A percentile compares a stretch with the other conserved stretches of the same genome.
Evolutionary conservation across 2,888 invertebrate species (phyloP).

Genomic region (Proisotoma minuta): DNA sequence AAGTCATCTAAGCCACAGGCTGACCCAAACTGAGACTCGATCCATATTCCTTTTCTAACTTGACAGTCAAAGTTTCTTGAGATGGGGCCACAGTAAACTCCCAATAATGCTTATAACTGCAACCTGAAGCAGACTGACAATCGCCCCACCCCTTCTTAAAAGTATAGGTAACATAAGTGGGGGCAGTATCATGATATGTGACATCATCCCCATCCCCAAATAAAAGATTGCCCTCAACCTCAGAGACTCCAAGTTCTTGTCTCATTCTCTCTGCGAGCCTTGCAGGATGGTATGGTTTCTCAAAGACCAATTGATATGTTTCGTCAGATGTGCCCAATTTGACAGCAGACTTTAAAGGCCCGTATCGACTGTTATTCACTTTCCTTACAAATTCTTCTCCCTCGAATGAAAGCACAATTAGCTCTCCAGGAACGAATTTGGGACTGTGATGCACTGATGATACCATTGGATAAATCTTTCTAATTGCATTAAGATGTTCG

Average conservation of each 20-base stretch:
- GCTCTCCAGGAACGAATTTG: conserved; percentile 38
- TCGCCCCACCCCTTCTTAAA: conserved; percentile 37
- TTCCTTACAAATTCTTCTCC: conserved; percentile 25
- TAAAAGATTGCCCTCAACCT: conserved; percentile 33
- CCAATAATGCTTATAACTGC: conserved; percentile 35
- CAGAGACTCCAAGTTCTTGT: conserved; percentile 25
- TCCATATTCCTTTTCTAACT: conserved; percentile 38
- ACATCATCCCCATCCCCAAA: conserved; percentile 36
- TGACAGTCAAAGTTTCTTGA: conserved; percentile 33
- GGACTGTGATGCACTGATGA: conserved; percentile 30
- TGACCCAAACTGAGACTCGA: conserved; percentile 15
- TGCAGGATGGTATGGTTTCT: conserved; percentile 36
- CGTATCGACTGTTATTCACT: conserved; percentile 37
- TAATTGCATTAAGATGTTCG: conserved; percentile 31
- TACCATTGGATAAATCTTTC: conserved; percentile 34
- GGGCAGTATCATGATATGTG: conserved; percentile 25
- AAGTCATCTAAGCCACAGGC: not conserved
- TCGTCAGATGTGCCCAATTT: conserved; percentile 14
- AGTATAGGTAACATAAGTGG: conserved; percentile 30
- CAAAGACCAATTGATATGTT: conserved; percentile 30
- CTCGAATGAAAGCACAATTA: conserved; percentile 24
- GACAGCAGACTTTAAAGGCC: conserved; percentile 33
- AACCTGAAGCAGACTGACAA: conserved; percentile 31
- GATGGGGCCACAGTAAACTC: conserved; percentile 35
- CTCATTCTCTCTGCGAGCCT: conserved; percentile 28